Evolutionary conservation across 2,113 vertebrate genomes (phyloP).

Genomic region (Sinocyclocheilus anophthalmus): DNA sequence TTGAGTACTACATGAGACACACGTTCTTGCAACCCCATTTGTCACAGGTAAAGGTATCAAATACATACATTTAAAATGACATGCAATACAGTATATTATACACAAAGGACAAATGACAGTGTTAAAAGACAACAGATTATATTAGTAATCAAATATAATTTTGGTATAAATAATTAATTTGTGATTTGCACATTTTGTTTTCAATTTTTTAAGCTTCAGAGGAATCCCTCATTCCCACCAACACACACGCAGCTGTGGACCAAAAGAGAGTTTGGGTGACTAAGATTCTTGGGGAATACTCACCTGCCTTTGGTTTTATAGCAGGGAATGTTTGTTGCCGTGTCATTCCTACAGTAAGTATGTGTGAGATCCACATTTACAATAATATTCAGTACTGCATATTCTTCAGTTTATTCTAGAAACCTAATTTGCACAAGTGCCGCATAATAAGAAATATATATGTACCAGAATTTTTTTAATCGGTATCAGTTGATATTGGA

Average conservation of each 20-base stretch:
- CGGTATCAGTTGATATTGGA: too few species aligned
- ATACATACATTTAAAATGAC: slow-evolving; percentile 1
- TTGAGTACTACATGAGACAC: slow-evolving; percentile 31
- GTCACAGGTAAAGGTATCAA: not conserved
- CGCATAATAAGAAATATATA: not conserved
- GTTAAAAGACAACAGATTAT: slow-evolving; percentile 18
- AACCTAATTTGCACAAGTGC: not conserved
- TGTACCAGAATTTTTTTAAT: too few species aligned
- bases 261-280: slow-evolving; percentile 28
- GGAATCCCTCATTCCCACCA: slow-evolving; percentile 24
- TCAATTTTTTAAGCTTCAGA: not conserved
- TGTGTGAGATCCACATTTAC: slow-evolving; percentile 67
- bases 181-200: not conserved
- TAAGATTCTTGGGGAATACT: slow-evolving; percentile 60
- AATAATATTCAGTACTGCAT: not conserved
- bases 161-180: not conserved
- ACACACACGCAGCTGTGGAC: not conserved
- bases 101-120: slow-evolving; percentile 15
- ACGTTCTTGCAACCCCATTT: not conserved
- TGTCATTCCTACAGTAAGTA: slow-evolving; percentile 64
- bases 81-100: not conserved
- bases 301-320: slow-evolving; percentile 67
- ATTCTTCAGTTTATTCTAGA: not conserved
- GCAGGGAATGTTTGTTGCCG: slow-evolving; percentile 56
- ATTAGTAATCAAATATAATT: not conserved